Conservation (phyloP, 2,888 invertebrate species). For the Philereme transversata region DNA sequence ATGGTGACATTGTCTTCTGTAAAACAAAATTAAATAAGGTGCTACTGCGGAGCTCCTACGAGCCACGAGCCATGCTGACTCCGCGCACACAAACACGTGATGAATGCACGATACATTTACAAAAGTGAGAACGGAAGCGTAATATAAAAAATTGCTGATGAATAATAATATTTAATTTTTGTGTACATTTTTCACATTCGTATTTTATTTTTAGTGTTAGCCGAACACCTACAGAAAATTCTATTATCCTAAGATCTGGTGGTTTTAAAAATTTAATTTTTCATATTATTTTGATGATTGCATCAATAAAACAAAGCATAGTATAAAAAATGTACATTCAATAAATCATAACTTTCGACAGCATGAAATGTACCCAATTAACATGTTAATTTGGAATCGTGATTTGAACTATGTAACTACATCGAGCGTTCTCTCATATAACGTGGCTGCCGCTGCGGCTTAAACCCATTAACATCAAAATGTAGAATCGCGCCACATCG, state of each 20-base stretch:
- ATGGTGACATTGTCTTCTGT: constrained; percentile 78
- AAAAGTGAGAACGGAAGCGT: constrained; percentile 39
- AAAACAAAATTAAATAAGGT: constrained; percentile 78
- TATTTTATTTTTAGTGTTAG: background rate
- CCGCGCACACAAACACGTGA: constrained; percentile 34
- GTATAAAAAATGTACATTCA: constrained; percentile 9
- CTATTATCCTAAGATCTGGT: no score
- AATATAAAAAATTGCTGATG: constrained; percentile 22
- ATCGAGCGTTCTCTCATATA: constrained; percentile 1
- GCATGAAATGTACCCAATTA: constrained; percentile 7
- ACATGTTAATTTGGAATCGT: constrained; percentile 7
- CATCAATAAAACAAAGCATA: background rate
- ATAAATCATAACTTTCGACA: constrained; percentile 19
- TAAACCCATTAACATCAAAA: constrained; percentile 38
- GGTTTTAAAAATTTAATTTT: no score
- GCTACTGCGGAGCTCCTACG: constrained; percentile 75
- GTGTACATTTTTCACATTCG: constrained; percentile 13
- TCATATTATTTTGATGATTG: no score
- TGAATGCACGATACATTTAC: constrained; percentile 45
- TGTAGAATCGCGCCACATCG: constrained; percentile 27
- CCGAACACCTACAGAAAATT: background rate
- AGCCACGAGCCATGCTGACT: constrained; percentile 69
- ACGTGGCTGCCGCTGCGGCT: constrained; percentile 6
- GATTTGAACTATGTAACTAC: background rate
- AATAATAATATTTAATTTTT: background rate